Base-by-base conservation (phyloP, 1,140 invertebrate species). In the Nymphalis io region DNA sequence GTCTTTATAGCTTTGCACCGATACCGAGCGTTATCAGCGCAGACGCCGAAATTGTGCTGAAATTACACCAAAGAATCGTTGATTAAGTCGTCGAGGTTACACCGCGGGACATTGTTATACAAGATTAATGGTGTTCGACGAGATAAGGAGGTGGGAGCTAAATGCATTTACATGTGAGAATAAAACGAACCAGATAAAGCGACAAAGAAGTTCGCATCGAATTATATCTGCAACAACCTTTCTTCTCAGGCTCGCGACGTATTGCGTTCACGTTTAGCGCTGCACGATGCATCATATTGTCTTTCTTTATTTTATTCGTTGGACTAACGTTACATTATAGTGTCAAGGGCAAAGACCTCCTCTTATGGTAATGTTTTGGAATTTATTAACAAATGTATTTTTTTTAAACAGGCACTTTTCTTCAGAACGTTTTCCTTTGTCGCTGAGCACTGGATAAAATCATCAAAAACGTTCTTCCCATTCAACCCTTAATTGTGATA, bases 141-240 rank as follows among this genome's bases (percentile, higher is more conserved):
- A 80, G 89, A 91, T 91, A 91, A 91, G 79, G 71, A 82, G 79
- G 82, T 86, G 87, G 84, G 83, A 88, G 86, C 83, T 87, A 89
- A 91, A 89, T 91, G 89, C 86, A 89, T 91, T 88, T 88, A 88
- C 87, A 89, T 91, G 89, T 89, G 87, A 82, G 82, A 91, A 88
- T 83, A 84, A 88, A 84, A 79, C 77, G 79, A 79, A 65, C 68
- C 81, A 74, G 87, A 88, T 88, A 89, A 88, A 85, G 84, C 77
- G 79, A 88, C 85, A 83, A 89, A 86, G 83, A 84, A 87, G 75
- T 82, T 83, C 60, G 82, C 73, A 65, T 79, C 78, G 81, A 82
- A 84, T 85, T 60, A 64, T 75, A 72, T 74, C 68, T 67, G 70
- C 72, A 27, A 60, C 68, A 70, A 70, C 42, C 68, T 67, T 74